Conservation (phyloP, 2,888 invertebrate species). For the Eurytoma adleriae region DNA sequence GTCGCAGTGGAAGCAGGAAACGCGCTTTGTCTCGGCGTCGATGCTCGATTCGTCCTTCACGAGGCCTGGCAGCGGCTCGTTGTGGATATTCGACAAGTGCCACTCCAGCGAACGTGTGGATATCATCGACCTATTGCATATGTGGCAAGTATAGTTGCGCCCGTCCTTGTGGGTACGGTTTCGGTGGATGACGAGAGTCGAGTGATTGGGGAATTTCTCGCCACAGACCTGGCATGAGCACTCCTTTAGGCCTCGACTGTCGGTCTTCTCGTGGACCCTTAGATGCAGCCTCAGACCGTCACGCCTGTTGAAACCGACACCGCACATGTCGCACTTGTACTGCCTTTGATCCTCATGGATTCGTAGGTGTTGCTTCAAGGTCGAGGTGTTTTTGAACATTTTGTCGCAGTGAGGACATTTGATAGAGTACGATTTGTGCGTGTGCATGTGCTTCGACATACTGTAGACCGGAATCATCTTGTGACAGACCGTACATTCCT, state of each 20-base stretch:
- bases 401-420: constrained; percentile 74
- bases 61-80: constrained; percentile 66
- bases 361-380: constrained; percentile 72
- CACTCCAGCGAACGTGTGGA: constrained; percentile 72
- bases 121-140: constrained; percentile 74
- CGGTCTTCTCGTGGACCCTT: constrained; percentile 72
- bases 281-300: constrained; percentile 72
- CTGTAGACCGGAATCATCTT: constrained; percentile 74
- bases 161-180: constrained; percentile 74
- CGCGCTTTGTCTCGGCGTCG: constrained; percentile 67
- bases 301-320: constrained; percentile 73
- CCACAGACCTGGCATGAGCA: constrained; percentile 74
- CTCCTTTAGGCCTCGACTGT: constrained; percentile 72
- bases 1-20: constrained; percentile 70
- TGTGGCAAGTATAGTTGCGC: constrained; percentile 72
- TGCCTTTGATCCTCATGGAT: constrained; percentile 74
- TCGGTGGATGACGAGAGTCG: constrained; percentile 73
- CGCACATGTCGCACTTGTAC: constrained; percentile 72
- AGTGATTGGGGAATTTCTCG: constrained; percentile 74
- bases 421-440: constrained; percentile 73
- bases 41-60: constrained; percentile 62
- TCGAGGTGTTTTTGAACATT: constrained; percentile 74
- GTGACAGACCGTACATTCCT: constrained; percentile 71
- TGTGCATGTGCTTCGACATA: constrained; percentile 75
- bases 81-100: constrained; percentile 74